Evolutionary conservation across 2,113 vertebrate genomes (phyloP), one percentile per base, ranked within the genome.

Genomic region (Podilymbus podiceps): DNA sequence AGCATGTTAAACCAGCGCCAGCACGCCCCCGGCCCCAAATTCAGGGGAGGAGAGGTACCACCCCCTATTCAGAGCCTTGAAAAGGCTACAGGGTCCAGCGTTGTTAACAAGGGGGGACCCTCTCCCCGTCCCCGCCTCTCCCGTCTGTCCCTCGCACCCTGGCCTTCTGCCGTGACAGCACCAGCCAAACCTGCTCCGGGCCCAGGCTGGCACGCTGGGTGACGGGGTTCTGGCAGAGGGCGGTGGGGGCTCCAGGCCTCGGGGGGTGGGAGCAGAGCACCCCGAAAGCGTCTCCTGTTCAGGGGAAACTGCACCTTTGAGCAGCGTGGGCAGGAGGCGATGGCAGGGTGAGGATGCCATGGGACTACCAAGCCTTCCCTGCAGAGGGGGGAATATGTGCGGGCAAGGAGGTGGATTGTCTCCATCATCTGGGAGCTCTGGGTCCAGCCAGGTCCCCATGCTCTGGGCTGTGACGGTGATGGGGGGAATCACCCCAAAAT

Each of bases 51-150:
- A 94, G 84, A 83, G 46, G 93, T 75, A 56, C 96, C 95, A 63
- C 93, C 94, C 72, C 73, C 91, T 74, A 96, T 97, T 97, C 91
- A 97, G 62, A 83, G 72, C 66, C 94, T 79, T 97, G 97, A 97
- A 97, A 97, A 95, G 97, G 89, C 72, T 93, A 96, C 93, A 97
- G 79, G 74, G 23, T 79, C 79, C 25, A 3, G 49, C 8, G 63
- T 22, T 97, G 96, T 97, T 97, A 96, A 97, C 96, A 96, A 80
- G 90, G 31, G 89, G 15, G 47, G 11, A 87, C 46, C 14, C 6
- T 11, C 27, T 79, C 38, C 52, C 53, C 16, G 2, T 62, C 69
- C 40, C 88, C 93, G 66, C 90, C 93, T 56, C 84, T 78, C 83
- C 93, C 96, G 94, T 97, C 96, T 97, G 96, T 97, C 92, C 90